These are phyloP conservation scores for Xestia c-nigrum DNA, from an alignment of 2,888 invertebrate species.

Conservation along the genomic window DNA sequence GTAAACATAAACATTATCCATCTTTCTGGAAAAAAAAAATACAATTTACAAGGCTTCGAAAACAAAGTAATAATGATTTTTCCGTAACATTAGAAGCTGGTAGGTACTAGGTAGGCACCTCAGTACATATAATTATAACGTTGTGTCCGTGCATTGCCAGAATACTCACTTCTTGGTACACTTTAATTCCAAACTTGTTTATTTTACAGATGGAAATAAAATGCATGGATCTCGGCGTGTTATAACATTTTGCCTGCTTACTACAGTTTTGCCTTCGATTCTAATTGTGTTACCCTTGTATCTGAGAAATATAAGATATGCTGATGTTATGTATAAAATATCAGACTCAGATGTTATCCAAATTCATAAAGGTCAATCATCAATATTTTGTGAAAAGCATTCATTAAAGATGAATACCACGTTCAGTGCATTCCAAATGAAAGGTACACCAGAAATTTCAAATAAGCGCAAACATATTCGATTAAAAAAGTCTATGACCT, in stretches of 20 bases:
- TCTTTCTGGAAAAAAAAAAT: constrained; percentile 18
- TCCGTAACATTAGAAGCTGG: constrained; percentile 13
- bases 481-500: constrained; percentile 94
- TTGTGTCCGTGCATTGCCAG: constrained; percentile 5
- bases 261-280: constrained; percentile 93
- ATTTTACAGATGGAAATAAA: constrained; percentile 91
- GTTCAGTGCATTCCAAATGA: constrained; percentile 94
- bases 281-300: constrained; percentile 95
- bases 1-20: constrained; percentile 48
- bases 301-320: constrained; percentile 94
- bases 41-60: constrained; percentile 10
- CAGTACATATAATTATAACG: background rate
- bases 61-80: constrained; percentile 40
- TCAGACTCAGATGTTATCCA: constrained; percentile 96
- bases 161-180: background rate
- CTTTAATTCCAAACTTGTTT: background rate
- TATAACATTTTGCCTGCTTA: constrained; percentile 94
- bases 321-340: constrained; percentile 94
- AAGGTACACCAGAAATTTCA: constrained; percentile 93
- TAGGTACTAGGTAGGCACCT: constrained; percentile 6
- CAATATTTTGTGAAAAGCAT: constrained; percentile 95
- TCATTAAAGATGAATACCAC: constrained; percentile 94
- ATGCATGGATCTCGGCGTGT: constrained; percentile 96
- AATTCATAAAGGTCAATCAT: constrained; percentile 95
- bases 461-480: constrained; percentile 93